phyloP scores from a whole-genome alignment of 1,140 invertebrate species.

The Cylas formicarius region DNA sequence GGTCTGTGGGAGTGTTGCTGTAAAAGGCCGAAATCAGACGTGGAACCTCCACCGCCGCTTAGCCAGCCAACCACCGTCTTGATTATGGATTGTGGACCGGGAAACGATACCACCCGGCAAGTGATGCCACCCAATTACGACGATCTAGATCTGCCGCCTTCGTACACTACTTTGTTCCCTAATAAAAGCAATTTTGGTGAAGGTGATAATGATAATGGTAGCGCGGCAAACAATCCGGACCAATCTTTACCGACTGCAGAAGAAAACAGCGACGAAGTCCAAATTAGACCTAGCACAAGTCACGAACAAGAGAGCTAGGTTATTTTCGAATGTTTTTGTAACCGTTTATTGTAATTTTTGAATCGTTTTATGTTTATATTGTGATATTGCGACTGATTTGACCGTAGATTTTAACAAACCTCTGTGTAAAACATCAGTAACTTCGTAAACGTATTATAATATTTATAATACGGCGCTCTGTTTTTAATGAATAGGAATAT shows the following conservation, averaged over 20 bases:
- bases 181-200: background rate
- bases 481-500: no score
- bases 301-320: conserved; percentile 7
- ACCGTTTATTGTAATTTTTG: background rate
- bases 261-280: conserved; percentile 10
- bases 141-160: conserved; percentile 42
- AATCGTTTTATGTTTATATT: conserved; percentile 9
- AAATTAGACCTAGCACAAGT: conserved; percentile 13
- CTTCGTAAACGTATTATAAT: conserved; percentile 20
- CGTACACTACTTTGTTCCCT: conserved; percentile 40
- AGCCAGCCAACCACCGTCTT: conserved; percentile 28
- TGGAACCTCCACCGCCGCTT: conserved; percentile 24
- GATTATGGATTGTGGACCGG: conserved; percentile 24
- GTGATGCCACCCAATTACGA: conserved; percentile 40
- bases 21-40: conserved; percentile 36
- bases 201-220: conserved; percentile 5
- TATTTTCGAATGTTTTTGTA: background rate
- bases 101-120: conserved; percentile 8
- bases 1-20: conserved; percentile 51
- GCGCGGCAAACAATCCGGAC: conserved; percentile 2
- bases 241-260: background rate
- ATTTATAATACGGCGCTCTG: conserved; percentile 22
- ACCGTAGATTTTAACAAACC: conserved; percentile 3
- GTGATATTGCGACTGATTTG: conserved; percentile 22
- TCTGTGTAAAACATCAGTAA: no score